These are phyloP conservation scores for Aplidium turbinatum DNA, from an alignment of 23 tunicate species.

Conservation along the genomic window DNA sequence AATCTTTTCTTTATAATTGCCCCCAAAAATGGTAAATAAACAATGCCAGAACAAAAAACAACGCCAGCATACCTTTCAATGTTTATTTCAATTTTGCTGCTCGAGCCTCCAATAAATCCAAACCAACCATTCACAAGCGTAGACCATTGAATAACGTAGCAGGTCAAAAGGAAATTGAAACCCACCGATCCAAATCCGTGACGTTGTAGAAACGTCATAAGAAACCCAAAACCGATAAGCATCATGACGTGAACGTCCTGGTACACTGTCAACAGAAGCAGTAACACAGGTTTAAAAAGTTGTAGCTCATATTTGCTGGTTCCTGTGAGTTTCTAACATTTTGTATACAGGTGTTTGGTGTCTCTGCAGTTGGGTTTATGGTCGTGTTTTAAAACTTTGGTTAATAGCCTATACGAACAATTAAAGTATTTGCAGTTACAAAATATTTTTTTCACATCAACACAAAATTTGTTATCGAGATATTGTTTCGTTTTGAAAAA, in stretches of 20 bases:
- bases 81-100: conserved; percentile 39
- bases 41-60: neutral
- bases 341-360: no score
- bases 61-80: conserved; percentile 34
- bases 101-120: conserved; percentile 19
- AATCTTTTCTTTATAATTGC: no score
- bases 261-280: conserved; percentile 39
- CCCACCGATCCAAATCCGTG: conserved; percentile 81
- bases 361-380: no score
- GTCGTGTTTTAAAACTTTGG: no score
- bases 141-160: conserved; percentile 81
- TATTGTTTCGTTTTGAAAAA: no score
- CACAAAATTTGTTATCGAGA: neutral
- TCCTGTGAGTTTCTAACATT: neutral
- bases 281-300: neutral
- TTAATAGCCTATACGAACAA: no score
- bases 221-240: conserved; percentile 79
- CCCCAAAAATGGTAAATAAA: no score
- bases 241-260: conserved; percentile 88
- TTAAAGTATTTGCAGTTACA: no score
- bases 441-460: neutral
- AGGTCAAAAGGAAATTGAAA: conserved; percentile 60
- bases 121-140: conserved; percentile 76
- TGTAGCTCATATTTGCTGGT: neutral
- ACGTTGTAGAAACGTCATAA: conserved; percentile 80